phyloP scores from a whole-genome alignment of 2,888 invertebrate species.

The Pomacea canaliculata region DNA sequence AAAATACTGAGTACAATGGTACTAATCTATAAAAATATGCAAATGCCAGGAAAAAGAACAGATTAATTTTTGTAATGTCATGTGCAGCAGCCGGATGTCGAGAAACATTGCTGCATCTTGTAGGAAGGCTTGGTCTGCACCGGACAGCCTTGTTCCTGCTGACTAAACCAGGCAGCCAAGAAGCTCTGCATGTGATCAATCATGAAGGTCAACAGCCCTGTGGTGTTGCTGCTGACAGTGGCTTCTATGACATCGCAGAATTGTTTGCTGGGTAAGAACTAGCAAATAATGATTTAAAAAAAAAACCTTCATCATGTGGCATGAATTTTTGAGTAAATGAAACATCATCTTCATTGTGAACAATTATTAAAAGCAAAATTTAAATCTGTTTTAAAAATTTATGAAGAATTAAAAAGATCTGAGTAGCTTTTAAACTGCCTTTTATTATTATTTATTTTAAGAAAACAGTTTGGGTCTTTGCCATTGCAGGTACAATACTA shows the following conservation, averaged over 20 bases:
- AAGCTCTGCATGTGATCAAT: constrained; percentile 49
- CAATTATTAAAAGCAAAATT: neutral
- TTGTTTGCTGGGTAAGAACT: constrained; percentile 51
- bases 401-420: neutral
- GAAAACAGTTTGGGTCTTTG: too few relatives aligned
- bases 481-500: constrained; percentile 45
- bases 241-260: constrained; percentile 50
- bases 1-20: too few relatives aligned
- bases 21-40: too few relatives aligned
- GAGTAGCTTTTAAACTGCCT: too few relatives aligned
- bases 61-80: too few relatives aligned
- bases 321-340: neutral
- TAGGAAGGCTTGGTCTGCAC: constrained; percentile 55
- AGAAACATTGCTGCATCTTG: constrained; percentile 60
- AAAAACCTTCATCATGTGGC: neutral
- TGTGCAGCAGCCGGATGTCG: constrained; percentile 31
- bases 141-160: constrained; percentile 55
- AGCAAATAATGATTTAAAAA: neutral
- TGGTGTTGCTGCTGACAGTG: constrained; percentile 55
- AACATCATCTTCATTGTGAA: constrained; percentile 2
- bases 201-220: constrained; percentile 54
- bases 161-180: constrained; percentile 51
- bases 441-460: too few relatives aligned
- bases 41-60: too few relatives aligned
- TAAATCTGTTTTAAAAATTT: neutral